Evolutionary conservation across 2,888 invertebrate genomes (phyloP).

Genomic region (Tuberolachnus salignus): DNA sequence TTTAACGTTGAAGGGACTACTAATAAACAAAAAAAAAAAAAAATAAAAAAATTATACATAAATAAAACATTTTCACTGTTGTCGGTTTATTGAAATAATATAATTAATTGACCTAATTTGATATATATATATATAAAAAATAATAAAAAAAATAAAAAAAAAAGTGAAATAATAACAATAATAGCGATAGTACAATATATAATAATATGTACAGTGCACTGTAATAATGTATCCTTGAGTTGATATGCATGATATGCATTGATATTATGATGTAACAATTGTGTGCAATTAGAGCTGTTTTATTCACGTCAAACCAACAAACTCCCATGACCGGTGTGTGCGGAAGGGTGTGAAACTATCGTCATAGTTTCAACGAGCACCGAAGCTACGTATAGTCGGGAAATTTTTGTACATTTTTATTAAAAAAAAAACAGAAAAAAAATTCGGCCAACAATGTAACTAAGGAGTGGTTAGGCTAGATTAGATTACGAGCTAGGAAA

Average conservation of each 20-base stretch:
- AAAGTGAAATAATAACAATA: too few relatives aligned
- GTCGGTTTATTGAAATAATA: not conserved
- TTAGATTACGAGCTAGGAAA: too few relatives aligned
- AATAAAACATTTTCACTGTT: not conserved
- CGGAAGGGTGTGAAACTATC: not conserved
- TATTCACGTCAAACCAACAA: not conserved
- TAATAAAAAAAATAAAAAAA: too few relatives aligned
- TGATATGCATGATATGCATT: slow-evolving; percentile 4
- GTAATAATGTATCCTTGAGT: slow-evolving; percentile 10
- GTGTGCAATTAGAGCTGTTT: not conserved
- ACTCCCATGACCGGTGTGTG: not conserved
- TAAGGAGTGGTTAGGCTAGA: too few relatives aligned
- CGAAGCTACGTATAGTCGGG: not conserved
- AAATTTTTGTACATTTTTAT: not conserved
- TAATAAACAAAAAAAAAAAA: slow-evolving; percentile 22
- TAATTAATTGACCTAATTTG: slow-evolving; percentile 16
- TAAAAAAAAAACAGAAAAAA: too few relatives aligned
- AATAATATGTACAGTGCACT: too few relatives aligned
- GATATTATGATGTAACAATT: not conserved
- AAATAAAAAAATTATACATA: too few relatives aligned
- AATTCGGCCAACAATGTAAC: too few relatives aligned
- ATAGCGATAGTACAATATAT: too few relatives aligned
- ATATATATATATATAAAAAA: not conserved
- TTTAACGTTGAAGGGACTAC: not conserved
- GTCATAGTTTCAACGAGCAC: not conserved